Conservation (phyloP, 2,113 vertebrate genomes). For the Tyto alba region DNA sequence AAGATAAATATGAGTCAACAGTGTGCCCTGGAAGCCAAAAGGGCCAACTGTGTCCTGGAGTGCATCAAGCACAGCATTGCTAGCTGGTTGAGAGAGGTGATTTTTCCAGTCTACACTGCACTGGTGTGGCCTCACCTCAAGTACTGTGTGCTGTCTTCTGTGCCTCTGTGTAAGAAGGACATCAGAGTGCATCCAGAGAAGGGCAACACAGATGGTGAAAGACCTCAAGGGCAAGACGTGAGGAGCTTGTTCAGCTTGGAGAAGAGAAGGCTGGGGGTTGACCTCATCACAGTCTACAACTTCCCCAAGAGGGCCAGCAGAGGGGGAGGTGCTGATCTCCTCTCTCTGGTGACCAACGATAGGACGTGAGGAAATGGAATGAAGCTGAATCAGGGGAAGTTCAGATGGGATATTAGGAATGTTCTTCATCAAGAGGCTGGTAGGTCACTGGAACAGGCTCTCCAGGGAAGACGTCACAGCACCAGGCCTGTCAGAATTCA, state of each 20-base stretch:
- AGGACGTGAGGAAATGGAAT: neutral
- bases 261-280: neutral
- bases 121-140: accelerated
- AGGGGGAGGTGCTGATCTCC: neutral
- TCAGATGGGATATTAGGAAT: neutral
- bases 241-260: neutral
- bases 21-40: neutral
- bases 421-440: neutral
- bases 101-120: neutral
- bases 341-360: neutral
- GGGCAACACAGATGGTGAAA: neutral
- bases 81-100: accelerated
- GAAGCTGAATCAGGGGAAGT: neutral
- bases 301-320: accelerated
- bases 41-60: accelerated
- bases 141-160: neutral
- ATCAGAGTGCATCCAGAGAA: neutral
- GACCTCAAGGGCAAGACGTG: accelerated
- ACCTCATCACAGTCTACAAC: neutral
- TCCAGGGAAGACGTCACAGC: neutral
- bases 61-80: neutral
- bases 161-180: neutral
- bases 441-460: neutral
- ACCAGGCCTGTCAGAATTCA: neutral
- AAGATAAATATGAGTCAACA: neutral